Percentiles rank a stretch among this genome's conserved stretches.
These are phyloP conservation scores for Lanius ludovicianus DNA, from an alignment of 2,113 vertebrate species.

Conservation along the genomic window DNA sequence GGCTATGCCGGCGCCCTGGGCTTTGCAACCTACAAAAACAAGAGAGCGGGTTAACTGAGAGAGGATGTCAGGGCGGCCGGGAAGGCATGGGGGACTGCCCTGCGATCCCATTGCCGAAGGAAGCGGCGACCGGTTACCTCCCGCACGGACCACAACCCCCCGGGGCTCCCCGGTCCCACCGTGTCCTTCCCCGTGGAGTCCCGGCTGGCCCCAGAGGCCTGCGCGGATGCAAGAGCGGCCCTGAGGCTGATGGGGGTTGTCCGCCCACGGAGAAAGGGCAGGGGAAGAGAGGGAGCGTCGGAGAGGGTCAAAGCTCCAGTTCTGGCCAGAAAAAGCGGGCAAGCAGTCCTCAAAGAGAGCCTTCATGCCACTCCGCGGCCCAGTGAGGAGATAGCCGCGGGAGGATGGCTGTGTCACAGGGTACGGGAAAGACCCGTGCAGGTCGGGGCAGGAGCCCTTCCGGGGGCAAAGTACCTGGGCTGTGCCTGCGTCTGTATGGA, in stretches of 20 bases:
- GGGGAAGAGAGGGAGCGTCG: not conserved
- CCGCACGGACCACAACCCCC: not conserved
- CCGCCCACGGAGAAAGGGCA: not conserved
- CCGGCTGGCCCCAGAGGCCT: too few relatives aligned
- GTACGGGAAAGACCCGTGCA: not conserved
- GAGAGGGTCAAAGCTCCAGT: not conserved
- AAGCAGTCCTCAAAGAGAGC: not conserved
- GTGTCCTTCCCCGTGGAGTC: not conserved
- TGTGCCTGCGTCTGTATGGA: not conserved
- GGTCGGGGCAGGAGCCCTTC: too few relatives aligned
- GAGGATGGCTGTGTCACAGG: not conserved
- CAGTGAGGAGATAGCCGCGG: accelerated
- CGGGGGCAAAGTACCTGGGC: too few relatives aligned
- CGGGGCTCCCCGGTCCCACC: too few relatives aligned
- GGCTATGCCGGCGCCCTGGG: not conserved
- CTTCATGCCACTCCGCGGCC: accelerated
- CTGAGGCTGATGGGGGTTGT: not conserved
- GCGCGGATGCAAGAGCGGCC: not conserved
- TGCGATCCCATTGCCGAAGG: accelerated
- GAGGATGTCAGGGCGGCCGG: not conserved
- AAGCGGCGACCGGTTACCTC: not conserved
- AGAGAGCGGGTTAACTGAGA: not conserved
- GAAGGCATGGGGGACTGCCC: not conserved
- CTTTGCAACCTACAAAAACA: not conserved
- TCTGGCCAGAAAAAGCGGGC: not conserved